Evolutionary conservation across 1,140 invertebrate species (phyloP), one percentile per base, ranked within the genome.

Genomic region (Grapholita molesta): DNA sequence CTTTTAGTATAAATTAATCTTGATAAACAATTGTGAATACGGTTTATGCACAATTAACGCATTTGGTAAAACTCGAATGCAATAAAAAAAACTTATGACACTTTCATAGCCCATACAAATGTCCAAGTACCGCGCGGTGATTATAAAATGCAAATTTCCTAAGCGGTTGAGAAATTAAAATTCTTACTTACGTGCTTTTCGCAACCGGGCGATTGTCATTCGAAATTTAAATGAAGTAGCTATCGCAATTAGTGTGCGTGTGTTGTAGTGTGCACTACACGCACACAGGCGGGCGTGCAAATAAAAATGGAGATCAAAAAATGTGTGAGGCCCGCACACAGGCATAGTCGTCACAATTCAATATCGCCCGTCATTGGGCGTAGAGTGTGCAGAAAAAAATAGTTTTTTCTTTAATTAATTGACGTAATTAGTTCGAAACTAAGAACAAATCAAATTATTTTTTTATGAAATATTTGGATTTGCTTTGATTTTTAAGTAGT

Each of bases 221-320:
- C 89, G 87, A 89, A 89, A 91, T 91, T 89, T 91, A 91, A 89
- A 91, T 89, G 89, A 89, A 91, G 89, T 89, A 91, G 89, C 84
- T 89, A 91, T 91, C 87, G 82, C 87, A 91, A 91, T 91, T 91
- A 91, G 89, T 81, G 82, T 75, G 72, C 80, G 76, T 80, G 24
- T 71, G 55, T 55, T 53, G 55, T 38, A 53, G 33, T 68, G 71
- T 57, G 67, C 75, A 72, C 75, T 77, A 79, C 71, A 88, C 81
- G 71, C 85, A 84, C 84, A 89, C 86, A 78, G 18, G 23, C 7
- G 65, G 70, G 65, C 70, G 57, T 70, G 71, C 82, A 81, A 84
- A 89, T 89, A 91, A 91, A 91, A 89, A 88, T 89, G 80, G 82
- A 73, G 82, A 79, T 88, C 86, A 91, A 90, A 91, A 61, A 91